phyloP scores from a whole-genome alignment of 2,113 vertebrate genomes.

The Mormyrus lacerda region DNA sequence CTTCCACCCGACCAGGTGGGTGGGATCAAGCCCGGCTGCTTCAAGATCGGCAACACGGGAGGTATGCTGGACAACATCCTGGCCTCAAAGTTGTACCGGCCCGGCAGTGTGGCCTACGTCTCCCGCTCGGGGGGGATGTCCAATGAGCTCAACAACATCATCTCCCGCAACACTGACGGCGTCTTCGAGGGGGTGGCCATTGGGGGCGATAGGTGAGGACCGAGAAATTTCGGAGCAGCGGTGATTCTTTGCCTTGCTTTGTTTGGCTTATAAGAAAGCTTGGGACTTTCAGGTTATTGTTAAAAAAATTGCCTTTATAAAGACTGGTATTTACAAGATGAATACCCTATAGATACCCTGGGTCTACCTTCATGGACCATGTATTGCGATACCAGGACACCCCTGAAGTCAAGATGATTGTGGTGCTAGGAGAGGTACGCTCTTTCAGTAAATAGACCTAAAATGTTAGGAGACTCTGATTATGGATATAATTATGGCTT shows the following conservation, averaged over 20 bases:
- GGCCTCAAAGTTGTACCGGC: conserved; percentile 91
- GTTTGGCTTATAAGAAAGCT: background rate
- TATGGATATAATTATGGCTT: background rate
- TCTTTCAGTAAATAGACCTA: background rate
- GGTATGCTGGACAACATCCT: conserved; percentile 98
- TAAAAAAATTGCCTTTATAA: background rate
- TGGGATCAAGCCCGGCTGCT: conserved; percentile 95
- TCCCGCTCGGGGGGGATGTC: conserved; percentile 97
- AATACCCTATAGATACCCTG: conserved; percentile 72
- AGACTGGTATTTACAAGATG: background rate
- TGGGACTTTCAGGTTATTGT: background rate
- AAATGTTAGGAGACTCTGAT: background rate
- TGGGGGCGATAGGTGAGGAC: conserved; percentile 82
- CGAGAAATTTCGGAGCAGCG: too few species aligned
- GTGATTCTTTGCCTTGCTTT: background rate
- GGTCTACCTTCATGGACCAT: conserved; percentile 93
- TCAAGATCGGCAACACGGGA: conserved; percentile 95
- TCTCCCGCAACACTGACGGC: conserved; percentile 86
- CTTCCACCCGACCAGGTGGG: conserved; percentile 67
- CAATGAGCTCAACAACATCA: conserved; percentile 98
- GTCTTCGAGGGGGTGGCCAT: conserved; percentile 96
- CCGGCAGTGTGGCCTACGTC: conserved; percentile 92
- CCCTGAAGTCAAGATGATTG: conserved; percentile 92
- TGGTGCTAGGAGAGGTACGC: conserved; percentile 87
- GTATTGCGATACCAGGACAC: conserved; percentile 91